phyloP scores from a whole-genome alignment of 2,888 invertebrate genomes.

The Neoascia interrupta region DNA sequence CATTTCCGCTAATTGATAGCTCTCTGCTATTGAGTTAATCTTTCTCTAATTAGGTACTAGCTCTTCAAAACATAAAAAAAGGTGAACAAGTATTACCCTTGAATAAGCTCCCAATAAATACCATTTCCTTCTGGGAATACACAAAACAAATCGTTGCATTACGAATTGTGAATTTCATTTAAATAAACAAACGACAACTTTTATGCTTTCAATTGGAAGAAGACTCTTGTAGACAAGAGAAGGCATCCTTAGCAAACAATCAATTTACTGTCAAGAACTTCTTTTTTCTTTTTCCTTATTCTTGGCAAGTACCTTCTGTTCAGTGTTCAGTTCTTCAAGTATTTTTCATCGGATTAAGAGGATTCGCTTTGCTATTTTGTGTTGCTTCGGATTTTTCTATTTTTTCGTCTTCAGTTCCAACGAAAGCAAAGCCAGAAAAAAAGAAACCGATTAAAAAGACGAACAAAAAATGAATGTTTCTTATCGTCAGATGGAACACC shows the following conservation, averaged over 20 bases:
- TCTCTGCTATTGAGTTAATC: no score
- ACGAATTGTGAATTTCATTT: slow-evolving; percentile 60
- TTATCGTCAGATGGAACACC: no score
- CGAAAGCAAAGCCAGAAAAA: neutral
- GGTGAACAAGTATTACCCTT: no score
- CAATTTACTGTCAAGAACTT: slow-evolving; percentile 69
- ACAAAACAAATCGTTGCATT: slow-evolving; percentile 43
- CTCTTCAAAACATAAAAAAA: no score
- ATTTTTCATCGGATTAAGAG: slow-evolving; percentile 55
- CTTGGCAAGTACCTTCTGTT: slow-evolving; percentile 58
- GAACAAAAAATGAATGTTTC: slow-evolving; percentile 28
- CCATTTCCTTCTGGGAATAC: neutral
- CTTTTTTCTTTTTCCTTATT: slow-evolving; percentile 44
- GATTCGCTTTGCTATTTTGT: no score
- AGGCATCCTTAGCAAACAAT: slow-evolving; percentile 66
- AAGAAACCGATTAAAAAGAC: slow-evolving; percentile 19
- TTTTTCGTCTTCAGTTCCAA: slow-evolving; percentile 11
- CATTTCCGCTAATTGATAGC: no score
- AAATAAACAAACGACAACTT: slow-evolving; percentile 63
- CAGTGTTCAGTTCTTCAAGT: slow-evolving; percentile 42
- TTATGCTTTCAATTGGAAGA: slow-evolving; percentile 58
- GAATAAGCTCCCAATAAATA: no score
- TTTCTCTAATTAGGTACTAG: no score
- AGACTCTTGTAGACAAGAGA: slow-evolving; percentile 17
- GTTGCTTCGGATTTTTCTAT: no score